phyloP scores from a whole-genome alignment of 2,113 vertebrate species.

The Phasianus colchicus region DNA sequence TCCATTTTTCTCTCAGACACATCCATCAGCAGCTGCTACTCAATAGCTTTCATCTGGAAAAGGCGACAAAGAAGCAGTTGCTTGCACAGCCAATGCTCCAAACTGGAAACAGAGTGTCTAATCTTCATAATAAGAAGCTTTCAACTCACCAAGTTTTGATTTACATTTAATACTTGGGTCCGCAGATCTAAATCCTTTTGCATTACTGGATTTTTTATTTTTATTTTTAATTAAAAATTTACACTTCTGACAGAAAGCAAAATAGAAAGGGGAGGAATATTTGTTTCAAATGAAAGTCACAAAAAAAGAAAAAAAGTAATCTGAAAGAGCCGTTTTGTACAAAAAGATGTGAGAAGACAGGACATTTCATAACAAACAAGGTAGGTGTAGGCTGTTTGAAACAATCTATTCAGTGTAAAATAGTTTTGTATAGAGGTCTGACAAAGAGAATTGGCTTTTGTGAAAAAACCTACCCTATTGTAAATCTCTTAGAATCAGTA shows the following conservation, averaged over 20 bases:
- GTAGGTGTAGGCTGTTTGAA: constrained; percentile 20
- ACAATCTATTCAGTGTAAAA: constrained; percentile 15
- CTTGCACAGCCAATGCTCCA: constrained; percentile 41
- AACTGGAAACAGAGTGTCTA: constrained; percentile 67
- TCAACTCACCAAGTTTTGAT: constrained; percentile 57
- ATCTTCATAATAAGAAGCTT: constrained; percentile 70
- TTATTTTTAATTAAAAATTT: constrained; percentile 15
- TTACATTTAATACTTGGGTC: constrained; percentile 51
- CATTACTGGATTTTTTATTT: background rate
- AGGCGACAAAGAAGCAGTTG: constrained; percentile 43
- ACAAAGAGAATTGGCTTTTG: constrained; percentile 34
- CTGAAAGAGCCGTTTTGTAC: background rate
- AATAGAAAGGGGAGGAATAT: background rate
- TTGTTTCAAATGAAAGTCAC: constrained; percentile 18
- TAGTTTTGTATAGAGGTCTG: constrained; percentile 28
- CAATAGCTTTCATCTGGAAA: constrained; percentile 47
- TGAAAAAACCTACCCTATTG: background rate
- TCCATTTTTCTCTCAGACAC: constrained; percentile 39
- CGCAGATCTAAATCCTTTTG: constrained; percentile 6
- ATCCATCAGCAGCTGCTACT: constrained; percentile 66
- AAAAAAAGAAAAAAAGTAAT: background rate
- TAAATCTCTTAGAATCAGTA: constrained; percentile 9
- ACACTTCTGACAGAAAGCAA: background rate
- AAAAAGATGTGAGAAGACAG: background rate
- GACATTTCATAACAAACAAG: constrained; percentile 2